phyloP scores from a whole-genome alignment of 2,113 vertebrate species.

The Prolemur simus region DNA sequence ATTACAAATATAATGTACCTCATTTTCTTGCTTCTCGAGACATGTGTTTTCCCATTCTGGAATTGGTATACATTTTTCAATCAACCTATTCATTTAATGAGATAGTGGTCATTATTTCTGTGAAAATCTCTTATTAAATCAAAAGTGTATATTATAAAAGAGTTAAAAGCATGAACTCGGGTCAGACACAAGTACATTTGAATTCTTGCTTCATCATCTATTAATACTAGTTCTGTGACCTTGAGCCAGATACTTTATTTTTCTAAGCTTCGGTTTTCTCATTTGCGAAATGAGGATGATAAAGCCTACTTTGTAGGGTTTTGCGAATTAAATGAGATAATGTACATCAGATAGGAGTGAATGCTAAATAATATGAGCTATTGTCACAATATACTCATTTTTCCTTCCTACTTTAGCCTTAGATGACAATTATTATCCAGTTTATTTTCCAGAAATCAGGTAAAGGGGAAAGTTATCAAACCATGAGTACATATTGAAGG shows the following conservation, averaged over 20 bases:
- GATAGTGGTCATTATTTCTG: background rate
- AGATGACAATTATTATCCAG: background rate
- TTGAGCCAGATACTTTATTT: background rate
- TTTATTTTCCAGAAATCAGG: background rate
- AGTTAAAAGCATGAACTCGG: background rate
- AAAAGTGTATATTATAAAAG: background rate
- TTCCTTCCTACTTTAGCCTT: constrained; percentile 13
- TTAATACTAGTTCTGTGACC: background rate
- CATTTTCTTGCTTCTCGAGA: constrained; percentile 11
- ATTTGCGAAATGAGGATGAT: background rate
- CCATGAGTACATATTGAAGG: background rate
- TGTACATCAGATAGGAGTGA: background rate
- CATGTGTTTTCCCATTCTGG: constrained; percentile 24
- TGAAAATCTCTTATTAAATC: background rate
- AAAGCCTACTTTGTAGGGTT: background rate
- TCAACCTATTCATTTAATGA: constrained; percentile 37
- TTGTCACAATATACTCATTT: background rate
- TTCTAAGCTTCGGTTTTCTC: background rate
- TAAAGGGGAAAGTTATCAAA: background rate
- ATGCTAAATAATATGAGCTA: background rate
- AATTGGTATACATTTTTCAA: constrained; percentile 35
- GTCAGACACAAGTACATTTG: background rate
- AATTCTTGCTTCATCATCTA: background rate
- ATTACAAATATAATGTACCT: constrained; percentile 6
- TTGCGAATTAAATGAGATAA: background rate